These are phyloP conservation scores for Calameuta idolon DNA, from an alignment of 2,888 invertebrate species.

Conservation along the genomic window DNA sequence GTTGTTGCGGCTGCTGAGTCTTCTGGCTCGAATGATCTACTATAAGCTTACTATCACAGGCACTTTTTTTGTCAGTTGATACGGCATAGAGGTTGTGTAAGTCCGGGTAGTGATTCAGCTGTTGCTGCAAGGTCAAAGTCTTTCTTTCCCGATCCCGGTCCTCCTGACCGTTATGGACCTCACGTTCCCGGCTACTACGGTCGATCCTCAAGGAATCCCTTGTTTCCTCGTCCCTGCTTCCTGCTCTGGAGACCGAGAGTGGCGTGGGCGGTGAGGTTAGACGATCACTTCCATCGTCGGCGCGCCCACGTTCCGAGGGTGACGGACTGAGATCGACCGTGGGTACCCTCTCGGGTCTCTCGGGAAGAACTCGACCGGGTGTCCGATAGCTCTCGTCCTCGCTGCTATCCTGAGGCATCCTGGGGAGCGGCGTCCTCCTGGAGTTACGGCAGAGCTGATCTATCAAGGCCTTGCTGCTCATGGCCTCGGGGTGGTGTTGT, in stretches of 20 bases:
- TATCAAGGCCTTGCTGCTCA: slow-evolving; percentile 74
- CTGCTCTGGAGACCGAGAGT: slow-evolving; percentile 51
- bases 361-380: slow-evolving; percentile 44
- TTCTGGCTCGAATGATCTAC: slow-evolving; percentile 67
- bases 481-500: slow-evolving; percentile 69
- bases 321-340: slow-evolving; percentile 64
- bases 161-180: slow-evolving; percentile 56
- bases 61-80: slow-evolving; percentile 68
- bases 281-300: slow-evolving; percentile 60
- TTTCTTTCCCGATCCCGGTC: slow-evolving; percentile 41
- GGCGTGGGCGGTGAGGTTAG: slow-evolving; percentile 61
- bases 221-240: slow-evolving; percentile 57
- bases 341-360: slow-evolving; percentile 62
- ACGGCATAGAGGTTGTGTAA: slow-evolving; percentile 64
- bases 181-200: slow-evolving; percentile 58
- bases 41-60: slow-evolving; percentile 69
- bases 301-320: slow-evolving; percentile 56
- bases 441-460: slow-evolving; percentile 77
- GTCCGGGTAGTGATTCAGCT: slow-evolving; percentile 63
- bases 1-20: slow-evolving; percentile 52
- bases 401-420: slow-evolving; percentile 65
- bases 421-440: slow-evolving; percentile 69
- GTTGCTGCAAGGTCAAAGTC: slow-evolving; percentile 37
- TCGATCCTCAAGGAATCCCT: slow-evolving; percentile 56
- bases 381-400: slow-evolving; percentile 68